Evolutionary conservation across 1,140 invertebrate genomes (phyloP).

Genomic region (Neelides sp.): DNA sequence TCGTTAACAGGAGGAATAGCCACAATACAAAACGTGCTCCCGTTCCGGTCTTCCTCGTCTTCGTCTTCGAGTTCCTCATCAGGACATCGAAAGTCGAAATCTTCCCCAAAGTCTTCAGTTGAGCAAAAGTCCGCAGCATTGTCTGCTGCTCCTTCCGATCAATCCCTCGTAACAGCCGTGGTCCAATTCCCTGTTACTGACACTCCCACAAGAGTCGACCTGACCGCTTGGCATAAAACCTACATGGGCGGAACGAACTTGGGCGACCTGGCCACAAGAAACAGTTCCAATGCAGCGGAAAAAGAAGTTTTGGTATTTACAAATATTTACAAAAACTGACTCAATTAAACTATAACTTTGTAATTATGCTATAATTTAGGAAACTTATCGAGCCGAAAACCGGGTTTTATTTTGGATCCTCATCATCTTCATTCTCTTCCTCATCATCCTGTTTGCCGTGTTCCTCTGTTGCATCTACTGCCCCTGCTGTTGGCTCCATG

Average conservation of each 20-base stretch:
- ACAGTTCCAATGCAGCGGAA: background rate
- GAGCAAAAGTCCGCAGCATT: background rate
- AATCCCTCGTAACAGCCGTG: slow-evolving; percentile 22
- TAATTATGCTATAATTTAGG: slow-evolving; percentile 9
- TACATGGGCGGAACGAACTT: slow-evolving; percentile 1
- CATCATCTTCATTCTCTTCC: slow-evolving; percentile 22
- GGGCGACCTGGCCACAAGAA: background rate
- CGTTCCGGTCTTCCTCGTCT: background rate
- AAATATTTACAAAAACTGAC: slow-evolving; percentile 1
- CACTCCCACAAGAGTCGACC: slow-evolving; percentile 15
- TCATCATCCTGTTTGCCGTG: slow-evolving; percentile 21
- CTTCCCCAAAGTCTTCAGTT: no score
- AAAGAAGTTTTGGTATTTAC: slow-evolving; percentile 2
- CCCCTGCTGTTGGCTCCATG: slow-evolving; percentile 24
- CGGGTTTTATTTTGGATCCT: slow-evolving; percentile 27
- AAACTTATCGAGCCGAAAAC: slow-evolving; percentile 24
- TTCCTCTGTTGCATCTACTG: slow-evolving; percentile 29
- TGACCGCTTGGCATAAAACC: slow-evolving; percentile 13
- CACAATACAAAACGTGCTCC: slow-evolving; percentile 10
- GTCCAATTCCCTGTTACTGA: slow-evolving; percentile 22
- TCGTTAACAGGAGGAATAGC: slow-evolving; percentile 22
- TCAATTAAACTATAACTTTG: background rate
- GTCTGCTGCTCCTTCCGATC: slow-evolving; percentile 3
- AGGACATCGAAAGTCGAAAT: background rate
- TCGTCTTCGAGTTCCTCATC: background rate